Conservation (phyloP, 2,113 vertebrate genomes). For the Chinchilla lanigera region DNA sequence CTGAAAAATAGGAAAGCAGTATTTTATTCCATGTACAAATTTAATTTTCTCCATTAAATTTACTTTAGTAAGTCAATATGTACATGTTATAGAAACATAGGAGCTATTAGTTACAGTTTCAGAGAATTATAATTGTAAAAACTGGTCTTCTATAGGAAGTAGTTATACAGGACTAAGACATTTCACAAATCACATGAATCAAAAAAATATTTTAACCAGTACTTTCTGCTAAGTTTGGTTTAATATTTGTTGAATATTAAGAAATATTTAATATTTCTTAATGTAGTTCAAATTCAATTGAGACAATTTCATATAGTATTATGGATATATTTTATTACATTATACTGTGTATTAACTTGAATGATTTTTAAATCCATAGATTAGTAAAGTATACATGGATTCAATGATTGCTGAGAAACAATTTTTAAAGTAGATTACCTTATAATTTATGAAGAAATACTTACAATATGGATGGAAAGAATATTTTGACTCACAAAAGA, state of each 20-base stretch:
- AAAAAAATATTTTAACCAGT: neutral
- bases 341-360: neutral
- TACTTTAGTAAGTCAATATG: neutral
- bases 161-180: neutral
- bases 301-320: neutral
- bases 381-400: neutral
- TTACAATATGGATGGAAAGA: neutral
- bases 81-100: neutral
- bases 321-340: neutral
- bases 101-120: neutral
- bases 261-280: too few relatives aligned
- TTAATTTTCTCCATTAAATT: neutral
- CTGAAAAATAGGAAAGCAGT: neutral
- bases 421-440: neutral
- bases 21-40: neutral
- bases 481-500: neutral
- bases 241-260: too few relatives aligned
- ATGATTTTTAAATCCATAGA: neutral
- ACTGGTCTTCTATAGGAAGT: neutral
- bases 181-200: neutral
- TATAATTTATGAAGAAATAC: neutral
- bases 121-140: neutral
- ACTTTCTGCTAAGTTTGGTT: neutral
- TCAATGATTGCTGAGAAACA: neutral
- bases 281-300: neutral